These are phyloP conservation scores for Saturnia japonica DNA, from an alignment of 2,888 invertebrate species.

Conservation along the genomic window DNA sequence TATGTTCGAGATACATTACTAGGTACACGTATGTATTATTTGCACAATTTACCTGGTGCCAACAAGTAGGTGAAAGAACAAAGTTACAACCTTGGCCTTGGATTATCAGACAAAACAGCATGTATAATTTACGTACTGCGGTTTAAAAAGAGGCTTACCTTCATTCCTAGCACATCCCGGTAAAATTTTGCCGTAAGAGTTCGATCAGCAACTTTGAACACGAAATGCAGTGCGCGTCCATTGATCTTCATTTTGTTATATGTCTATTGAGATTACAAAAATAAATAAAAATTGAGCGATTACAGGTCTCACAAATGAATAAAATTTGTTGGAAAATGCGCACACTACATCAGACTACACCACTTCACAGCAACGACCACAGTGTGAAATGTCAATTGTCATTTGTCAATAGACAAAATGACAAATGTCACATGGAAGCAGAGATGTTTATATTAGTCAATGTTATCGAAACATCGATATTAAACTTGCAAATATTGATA, in stretches of 20 bases:
- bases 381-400: neutral
- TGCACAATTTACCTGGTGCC: neutral
- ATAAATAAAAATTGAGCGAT: neutral
- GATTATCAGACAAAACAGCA: neutral
- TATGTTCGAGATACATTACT: neutral
- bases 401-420: too few relatives aligned
- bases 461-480: too few relatives aligned
- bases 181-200: conserved; percentile 93
- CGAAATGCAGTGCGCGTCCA: conserved; percentile 96
- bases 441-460: too few relatives aligned
- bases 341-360: neutral
- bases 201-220: conserved; percentile 97
- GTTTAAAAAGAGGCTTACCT: conserved; percentile 82
- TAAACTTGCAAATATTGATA: too few relatives aligned
- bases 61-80: conserved; percentile 16
- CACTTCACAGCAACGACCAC: neutral
- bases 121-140: neutral
- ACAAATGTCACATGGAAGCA: too few relatives aligned
- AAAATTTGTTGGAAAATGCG: neutral
- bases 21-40: neutral
- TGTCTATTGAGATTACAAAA: conserved; percentile 19
- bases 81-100: conserved; percentile 18
- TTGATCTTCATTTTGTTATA: conserved; percentile 69
- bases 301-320: neutral
- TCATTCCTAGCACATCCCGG: conserved; percentile 95